These are phyloP conservation scores for Nomada fabriciana DNA, from an alignment of 2,888 invertebrate genomes.

Conservation along the genomic window DNA sequence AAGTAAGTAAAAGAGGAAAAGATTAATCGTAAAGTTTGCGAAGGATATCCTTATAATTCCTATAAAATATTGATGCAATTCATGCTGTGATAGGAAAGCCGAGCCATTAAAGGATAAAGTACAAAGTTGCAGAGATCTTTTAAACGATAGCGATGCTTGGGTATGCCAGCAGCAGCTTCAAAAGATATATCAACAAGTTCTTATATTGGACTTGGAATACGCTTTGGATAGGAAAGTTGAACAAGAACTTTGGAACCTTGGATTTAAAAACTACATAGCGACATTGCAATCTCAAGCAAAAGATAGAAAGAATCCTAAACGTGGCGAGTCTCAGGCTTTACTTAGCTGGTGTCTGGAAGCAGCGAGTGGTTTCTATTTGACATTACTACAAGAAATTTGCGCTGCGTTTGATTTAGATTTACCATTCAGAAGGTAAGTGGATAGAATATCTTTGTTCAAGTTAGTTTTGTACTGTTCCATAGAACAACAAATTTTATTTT, in stretches of 20 bases:
- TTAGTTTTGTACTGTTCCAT: background rate
- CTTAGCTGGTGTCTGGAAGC: constrained; percentile 93
- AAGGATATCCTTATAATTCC: background rate
- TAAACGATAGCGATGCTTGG: constrained; percentile 85
- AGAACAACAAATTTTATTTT: constrained; percentile 6
- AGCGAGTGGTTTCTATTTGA: constrained; percentile 93
- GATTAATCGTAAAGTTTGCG: background rate
- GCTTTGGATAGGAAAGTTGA: constrained; percentile 95
- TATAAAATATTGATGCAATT: background rate
- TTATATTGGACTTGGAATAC: constrained; percentile 93
- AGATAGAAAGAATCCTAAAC: constrained; percentile 92
- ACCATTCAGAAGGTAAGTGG: constrained; percentile 87
- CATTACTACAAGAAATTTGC: constrained; percentile 92
- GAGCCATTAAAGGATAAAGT: constrained; percentile 90
- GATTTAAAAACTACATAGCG: constrained; percentile 94
- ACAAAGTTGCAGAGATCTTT: constrained; percentile 87
- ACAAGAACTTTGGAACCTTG: constrained; percentile 95
- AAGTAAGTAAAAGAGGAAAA: constrained; percentile 86
- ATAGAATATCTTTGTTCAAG: background rate
- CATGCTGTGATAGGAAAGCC: constrained; percentile 87
- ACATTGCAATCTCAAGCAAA: constrained; percentile 91
- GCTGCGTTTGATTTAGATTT: constrained; percentile 92
- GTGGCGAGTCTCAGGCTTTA: constrained; percentile 91
- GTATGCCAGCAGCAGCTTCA: constrained; percentile 84
- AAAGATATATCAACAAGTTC: constrained; percentile 85